Conservation (phyloP, 2,797 vertebrate genomes). For the Macropodus opercularis region DNA sequence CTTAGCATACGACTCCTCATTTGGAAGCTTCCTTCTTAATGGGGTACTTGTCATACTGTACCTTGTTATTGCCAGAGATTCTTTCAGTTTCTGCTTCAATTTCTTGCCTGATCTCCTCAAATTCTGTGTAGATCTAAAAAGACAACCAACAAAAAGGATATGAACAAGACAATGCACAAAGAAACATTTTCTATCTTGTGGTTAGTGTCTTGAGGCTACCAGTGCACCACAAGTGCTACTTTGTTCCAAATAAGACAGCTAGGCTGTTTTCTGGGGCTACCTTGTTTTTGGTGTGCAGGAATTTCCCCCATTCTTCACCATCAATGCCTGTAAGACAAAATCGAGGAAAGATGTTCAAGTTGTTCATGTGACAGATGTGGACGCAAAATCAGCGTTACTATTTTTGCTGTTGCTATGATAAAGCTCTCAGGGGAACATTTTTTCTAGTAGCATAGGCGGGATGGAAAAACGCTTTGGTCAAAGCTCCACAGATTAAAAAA, state of each 20-base stretch:
- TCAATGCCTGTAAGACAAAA: constrained; percentile 85
- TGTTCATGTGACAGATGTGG: constrained; percentile 35
- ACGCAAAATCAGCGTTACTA: constrained; percentile 41
- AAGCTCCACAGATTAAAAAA: constrained; percentile 29
- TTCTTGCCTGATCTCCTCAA: constrained; percentile 97
- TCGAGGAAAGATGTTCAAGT: constrained; percentile 32
- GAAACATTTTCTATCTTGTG: background rate
- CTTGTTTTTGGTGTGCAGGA: constrained; percentile 99
- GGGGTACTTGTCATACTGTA: constrained; percentile 59
- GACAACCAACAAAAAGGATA: background rate
- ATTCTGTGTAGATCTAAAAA: constrained; percentile 91
- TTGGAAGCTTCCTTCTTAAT: background rate
- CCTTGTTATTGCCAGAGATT: constrained; percentile 97
- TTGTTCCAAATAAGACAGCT: constrained; percentile 22
- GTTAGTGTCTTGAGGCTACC: constrained; percentile 8
- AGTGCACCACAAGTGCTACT: constrained; percentile 20
- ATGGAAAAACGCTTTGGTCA: constrained; percentile 46
- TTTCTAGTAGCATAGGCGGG: constrained; percentile 32
- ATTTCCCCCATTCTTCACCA: constrained; percentile 98
- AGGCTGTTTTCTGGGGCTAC: constrained; percentile 69
- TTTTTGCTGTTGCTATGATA: constrained; percentile 29
- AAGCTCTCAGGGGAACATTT: constrained; percentile 44
- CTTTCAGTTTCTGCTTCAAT: constrained; percentile 96
- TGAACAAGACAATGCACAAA: constrained; percentile 3
- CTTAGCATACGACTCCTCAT: background rate